A percentile compares a stretch with the other conserved stretches of the same genome.
Evolutionary conservation across 1,140 invertebrate species (phyloP).

Genomic region (Papilio helenus): DNA sequence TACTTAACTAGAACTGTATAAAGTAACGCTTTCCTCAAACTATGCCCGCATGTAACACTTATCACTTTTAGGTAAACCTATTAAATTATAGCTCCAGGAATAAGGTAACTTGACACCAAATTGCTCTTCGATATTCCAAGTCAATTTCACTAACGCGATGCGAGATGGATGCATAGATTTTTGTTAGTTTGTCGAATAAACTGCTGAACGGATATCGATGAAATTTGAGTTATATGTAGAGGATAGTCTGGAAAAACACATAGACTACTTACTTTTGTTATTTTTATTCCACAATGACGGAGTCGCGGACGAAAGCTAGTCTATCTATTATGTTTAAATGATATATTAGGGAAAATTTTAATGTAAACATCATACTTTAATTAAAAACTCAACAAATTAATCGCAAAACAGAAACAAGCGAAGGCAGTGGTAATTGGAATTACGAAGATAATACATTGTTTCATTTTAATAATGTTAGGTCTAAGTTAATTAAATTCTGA

Average conservation of each 20-base stretch:
- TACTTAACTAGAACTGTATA: background rate
- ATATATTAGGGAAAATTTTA: background rate
- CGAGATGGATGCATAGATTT: too few relatives aligned
- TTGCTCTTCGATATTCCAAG: background rate
- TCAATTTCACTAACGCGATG: background rate
- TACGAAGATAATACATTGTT: conserved; percentile 33
- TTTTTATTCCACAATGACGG: too few relatives aligned
- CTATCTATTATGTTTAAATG: background rate
- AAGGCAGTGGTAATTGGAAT: conserved; percentile 33
- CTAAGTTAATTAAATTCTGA: conserved; percentile 35
- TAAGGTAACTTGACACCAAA: background rate
- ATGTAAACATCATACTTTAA: conserved; percentile 20
- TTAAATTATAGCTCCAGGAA: conserved; percentile 11
- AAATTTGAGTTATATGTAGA: too few relatives aligned
- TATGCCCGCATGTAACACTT: conserved; percentile 10
- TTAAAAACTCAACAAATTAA: conserved; percentile 22
- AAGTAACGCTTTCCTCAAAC: conserved; percentile 23
- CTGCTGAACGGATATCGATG: too few relatives aligned
- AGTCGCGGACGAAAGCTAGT: too few relatives aligned
- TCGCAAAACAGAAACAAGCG: conserved; percentile 20
- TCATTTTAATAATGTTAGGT: conserved; percentile 35
- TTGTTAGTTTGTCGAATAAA: too few relatives aligned
- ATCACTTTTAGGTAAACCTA: conserved; percentile 21
- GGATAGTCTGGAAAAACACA: background rate
- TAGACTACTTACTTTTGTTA: too few relatives aligned